Conservation (phyloP, 64 coral and sea anemone genomes). For the Montipora foliosa region DNA sequence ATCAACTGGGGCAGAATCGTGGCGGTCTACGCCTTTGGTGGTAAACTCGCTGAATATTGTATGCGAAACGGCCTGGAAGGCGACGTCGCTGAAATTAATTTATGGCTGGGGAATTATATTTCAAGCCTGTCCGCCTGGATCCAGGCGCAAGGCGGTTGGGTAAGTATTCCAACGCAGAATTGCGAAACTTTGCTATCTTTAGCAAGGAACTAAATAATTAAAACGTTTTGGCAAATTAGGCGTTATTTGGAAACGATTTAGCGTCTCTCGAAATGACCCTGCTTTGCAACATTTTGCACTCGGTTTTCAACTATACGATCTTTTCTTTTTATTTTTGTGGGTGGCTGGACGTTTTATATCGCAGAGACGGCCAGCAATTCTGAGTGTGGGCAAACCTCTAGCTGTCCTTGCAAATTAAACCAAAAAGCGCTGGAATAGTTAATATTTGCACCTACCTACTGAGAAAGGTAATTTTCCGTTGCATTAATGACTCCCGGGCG, state of each 20-base stretch:
- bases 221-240: background rate
- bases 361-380: too few relatives aligned
- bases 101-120: conserved; percentile 75
- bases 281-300: background rate
- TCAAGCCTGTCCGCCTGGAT: conserved; percentile 64
- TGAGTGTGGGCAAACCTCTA: too few relatives aligned
- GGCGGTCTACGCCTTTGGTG: conserved; percentile 84
- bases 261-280: background rate
- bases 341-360: too few relatives aligned
- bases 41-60: conserved; percentile 76
- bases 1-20: conserved; percentile 95
- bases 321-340: background rate
- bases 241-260: background rate
- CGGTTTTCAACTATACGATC: background rate
- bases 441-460: background rate
- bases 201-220: conserved; percentile 22
- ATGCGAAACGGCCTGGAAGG: conserved; percentile 46
- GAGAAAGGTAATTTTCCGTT: background rate
- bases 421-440: background rate
- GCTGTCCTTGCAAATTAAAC: background rate
- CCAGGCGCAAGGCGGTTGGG: conserved; percentile 61
- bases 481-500: too few relatives aligned
- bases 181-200: conserved; percentile 8
- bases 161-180: background rate
- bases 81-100: conserved; percentile 24